Percentiles rank a stretch among this genome's conserved stretches.
Conservation (phyloP, 2,888 invertebrate species). For the Perizoma flavofasciatum region DNA sequence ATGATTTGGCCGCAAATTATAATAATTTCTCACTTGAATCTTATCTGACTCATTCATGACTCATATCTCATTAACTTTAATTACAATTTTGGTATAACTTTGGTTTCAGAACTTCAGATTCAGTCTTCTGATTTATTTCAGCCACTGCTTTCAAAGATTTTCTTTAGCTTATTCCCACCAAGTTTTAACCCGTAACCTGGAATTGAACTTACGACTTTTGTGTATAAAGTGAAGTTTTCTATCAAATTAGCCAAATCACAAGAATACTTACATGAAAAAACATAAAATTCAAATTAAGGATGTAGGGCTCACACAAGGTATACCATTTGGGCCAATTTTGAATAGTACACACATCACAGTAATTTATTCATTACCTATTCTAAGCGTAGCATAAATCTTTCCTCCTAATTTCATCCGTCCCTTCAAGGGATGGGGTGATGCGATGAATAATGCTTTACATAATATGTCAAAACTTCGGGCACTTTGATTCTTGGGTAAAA, state of each 20-base stretch:
- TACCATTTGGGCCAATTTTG: not conserved
- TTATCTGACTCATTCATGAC: conserved; percentile 1
- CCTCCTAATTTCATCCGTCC: conserved; percentile 22
- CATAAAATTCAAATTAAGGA: too few relatives aligned
- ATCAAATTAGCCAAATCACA: too few relatives aligned
- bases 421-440: conserved; percentile 8
- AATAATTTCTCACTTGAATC: conserved; percentile 16
- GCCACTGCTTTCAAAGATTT: too few relatives aligned
- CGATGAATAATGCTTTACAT: conserved; percentile 22
- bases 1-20: conserved; percentile 1
- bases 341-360: conserved; percentile 11
- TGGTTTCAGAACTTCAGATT: conserved; percentile 4
- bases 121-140: not conserved
- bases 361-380: conserved; percentile 24
- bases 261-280: too few relatives aligned
- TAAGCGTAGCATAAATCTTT: conserved; percentile 22
- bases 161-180: too few relatives aligned
- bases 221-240: too few relatives aligned
- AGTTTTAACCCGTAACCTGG: too few relatives aligned
- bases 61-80: conserved; percentile 23
- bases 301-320: not conserved
- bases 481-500: conserved; percentile 26
- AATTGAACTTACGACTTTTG: too few relatives aligned
- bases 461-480: conserved; percentile 22
- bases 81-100: conserved; percentile 17